Base-by-base conservation (phyloP, 2,797 vertebrate species). In the Coccyzus lansbergi region DNA sequence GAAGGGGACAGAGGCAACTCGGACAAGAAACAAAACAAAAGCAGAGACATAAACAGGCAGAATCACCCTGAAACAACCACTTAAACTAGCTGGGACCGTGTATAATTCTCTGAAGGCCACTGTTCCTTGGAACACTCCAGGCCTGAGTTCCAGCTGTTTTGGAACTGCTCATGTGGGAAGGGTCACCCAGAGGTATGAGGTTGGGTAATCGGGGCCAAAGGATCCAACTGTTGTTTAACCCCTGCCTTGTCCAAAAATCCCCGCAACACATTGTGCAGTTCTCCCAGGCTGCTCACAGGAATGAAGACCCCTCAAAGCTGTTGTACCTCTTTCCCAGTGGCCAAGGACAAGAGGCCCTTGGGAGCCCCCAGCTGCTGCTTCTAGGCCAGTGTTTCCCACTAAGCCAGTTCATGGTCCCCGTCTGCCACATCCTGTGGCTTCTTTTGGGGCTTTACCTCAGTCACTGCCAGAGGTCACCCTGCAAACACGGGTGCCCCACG, bases 391-490 rank as follows among this genome's bases (percentile, higher is more conserved):
- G 6, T 24, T 58, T 48, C 36, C 52, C 58, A n/a, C 14, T 15
- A 12, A 48, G 4, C 4, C 2, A 0, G 21, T 0, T 76, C 36
- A 29, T 33, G 9, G 2, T 3, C 4, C 4, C 33, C 7, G 76
- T 53, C 70, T 14, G 7, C 7, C 24, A 4, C 48, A 62, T 12
- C 16, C 25, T 25, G 17, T 24, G 19, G 29, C 2, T 8, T 40
- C 55, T 18, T 71, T 33, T 33, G 11, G 0, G 0, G 3, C 8
- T 46, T 51, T 58, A 6, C n/a, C 28, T 52, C 44, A 6, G 65
- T 1, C 7, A 0, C 53, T 49, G 49, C 8, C 26, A 53, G 40
- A 42, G 60, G 78, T 71, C 69, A 53, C 53, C 3, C 31, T 9
- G 42, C 48, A 49, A 28, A 51, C 2, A 2, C 0, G 1, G 7